A percentile compares a stretch with the other conserved stretches of the same genome.
Evolutionary conservation across 1,140 invertebrate genomes (phyloP).

Genomic region (Drosophila pruinosa): DNA sequence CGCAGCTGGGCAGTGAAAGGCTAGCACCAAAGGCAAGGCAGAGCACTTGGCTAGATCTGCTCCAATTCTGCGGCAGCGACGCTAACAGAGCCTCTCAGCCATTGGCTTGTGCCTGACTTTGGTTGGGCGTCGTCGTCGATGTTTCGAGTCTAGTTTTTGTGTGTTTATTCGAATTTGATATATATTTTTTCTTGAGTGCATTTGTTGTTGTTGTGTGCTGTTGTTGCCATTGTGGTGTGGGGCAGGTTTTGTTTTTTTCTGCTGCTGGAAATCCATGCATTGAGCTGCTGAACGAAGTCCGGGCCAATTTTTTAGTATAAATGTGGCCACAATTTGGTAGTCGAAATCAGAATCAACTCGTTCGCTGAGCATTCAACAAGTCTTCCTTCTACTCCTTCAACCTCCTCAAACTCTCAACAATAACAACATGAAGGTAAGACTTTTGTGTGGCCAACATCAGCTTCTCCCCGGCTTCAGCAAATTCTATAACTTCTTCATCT

Average conservation of each 20-base stretch:
- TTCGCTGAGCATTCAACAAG: constrained; percentile 79
- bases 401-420: constrained; percentile 53
- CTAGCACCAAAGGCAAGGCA: constrained; percentile 22
- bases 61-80: constrained; percentile 64
- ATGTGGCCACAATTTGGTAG: constrained; percentile 81
- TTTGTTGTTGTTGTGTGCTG: constrained; percentile 25
- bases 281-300: constrained; percentile 41
- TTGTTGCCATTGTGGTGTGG: constrained; percentile 35
- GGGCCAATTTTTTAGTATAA: constrained; percentile 72
- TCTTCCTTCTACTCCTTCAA: constrained; percentile 66
- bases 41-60: constrained; percentile 44
- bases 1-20: constrained; percentile 78
- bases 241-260: constrained; percentile 55
- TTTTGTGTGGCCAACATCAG: too few relatives aligned
- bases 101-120: constrained; percentile 49
- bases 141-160: constrained; percentile 52
- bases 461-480: neutral
- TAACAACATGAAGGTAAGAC: constrained; percentile 80
- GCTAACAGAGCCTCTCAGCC: constrained; percentile 7
- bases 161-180: constrained; percentile 52
- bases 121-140: constrained; percentile 58
- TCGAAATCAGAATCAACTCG: constrained; percentile 82
- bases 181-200: constrained; percentile 62
- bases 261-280: constrained; percentile 18
- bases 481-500: neutral